Evolutionary conservation across 2,888 invertebrate species (phyloP).

Genomic region (Aphodius granarius): DNA sequence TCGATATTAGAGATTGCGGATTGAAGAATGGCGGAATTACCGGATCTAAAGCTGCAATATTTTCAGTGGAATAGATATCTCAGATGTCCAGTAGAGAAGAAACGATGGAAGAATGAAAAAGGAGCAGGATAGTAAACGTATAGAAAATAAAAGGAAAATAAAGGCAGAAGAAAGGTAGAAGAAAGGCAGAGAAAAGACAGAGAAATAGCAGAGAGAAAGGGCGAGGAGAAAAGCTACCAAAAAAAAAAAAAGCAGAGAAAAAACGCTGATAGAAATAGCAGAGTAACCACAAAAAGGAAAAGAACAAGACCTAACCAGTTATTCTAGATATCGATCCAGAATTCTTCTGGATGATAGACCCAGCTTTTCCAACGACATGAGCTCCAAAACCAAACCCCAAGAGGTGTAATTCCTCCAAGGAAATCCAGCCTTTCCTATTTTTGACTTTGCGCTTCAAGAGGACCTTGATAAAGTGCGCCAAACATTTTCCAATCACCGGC

Average conservation of each 20-base stretch:
- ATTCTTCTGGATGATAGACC: not conserved
- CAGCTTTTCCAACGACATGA: not conserved
- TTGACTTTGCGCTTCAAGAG: not conserved
- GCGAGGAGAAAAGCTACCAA: too few relatives aligned
- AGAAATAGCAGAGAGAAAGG: too few relatives aligned
- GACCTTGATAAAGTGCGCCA: not conserved
- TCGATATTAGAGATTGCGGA: not conserved
- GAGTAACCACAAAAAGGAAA: not conserved
- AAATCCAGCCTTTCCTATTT: not conserved
- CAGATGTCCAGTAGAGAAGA: too few relatives aligned
- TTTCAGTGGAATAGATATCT: too few relatives aligned
- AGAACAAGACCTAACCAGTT: not conserved
- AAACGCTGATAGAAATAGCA: not conserved
- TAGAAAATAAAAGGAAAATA: too few relatives aligned
- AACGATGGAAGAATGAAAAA: not conserved
- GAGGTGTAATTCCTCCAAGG: not conserved
- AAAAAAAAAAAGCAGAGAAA: not conserved
- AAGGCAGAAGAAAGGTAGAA: too few relatives aligned
- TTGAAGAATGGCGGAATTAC: constrained; percentile 5
- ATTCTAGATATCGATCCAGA: not conserved
- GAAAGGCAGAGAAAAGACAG: too few relatives aligned
- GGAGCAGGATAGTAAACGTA: not conserved
- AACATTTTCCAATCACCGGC: not conserved
- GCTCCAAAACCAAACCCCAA: constrained; percentile 2
- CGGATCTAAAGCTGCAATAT: constrained; percentile 9